Conservation (phyloP, 2,113 vertebrate species). For the Dromaius novaehollandiae region DNA sequence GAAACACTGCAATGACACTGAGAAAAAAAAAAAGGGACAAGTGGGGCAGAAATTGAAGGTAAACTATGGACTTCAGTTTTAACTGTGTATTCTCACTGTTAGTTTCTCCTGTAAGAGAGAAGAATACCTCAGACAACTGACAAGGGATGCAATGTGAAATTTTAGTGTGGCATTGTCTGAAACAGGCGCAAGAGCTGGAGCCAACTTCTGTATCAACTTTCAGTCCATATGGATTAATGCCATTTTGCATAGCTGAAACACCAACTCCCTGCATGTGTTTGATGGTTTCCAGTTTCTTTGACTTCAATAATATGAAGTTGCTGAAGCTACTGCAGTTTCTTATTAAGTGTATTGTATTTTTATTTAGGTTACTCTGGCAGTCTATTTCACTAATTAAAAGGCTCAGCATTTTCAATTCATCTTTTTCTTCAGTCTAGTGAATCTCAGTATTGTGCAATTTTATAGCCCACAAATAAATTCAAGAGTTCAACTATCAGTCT, state of each 20-base stretch:
- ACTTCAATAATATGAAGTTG: not conserved
- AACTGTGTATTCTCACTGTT: not conserved
- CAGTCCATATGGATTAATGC: not conserved
- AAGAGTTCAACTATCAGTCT: not conserved
- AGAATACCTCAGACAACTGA: not conserved
- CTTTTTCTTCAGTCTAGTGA: not conserved
- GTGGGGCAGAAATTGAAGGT: not conserved
- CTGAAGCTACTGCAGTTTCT: not conserved
- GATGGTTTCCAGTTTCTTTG: not conserved
- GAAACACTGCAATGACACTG: not conserved
- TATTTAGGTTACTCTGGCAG: not conserved
- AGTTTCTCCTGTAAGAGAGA: not conserved
- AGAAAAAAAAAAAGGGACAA: not conserved
- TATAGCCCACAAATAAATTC: not conserved
- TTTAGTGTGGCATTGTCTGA: not conserved
- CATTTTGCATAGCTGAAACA: slow-evolving; percentile 11
- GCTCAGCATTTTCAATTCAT: not conserved
- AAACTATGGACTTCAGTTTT: not conserved
- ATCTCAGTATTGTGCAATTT: not conserved
- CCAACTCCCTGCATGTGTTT: not conserved
- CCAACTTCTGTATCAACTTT: slow-evolving; percentile 37
- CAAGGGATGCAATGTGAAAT: not conserved
- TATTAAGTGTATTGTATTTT: not conserved
- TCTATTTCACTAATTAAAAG: not conserved
- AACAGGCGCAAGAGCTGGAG: not conserved